These are phyloP conservation scores for Leptinotarsa texana DNA, from an alignment of 1,140 invertebrate species.

Conservation along the genomic window DNA sequence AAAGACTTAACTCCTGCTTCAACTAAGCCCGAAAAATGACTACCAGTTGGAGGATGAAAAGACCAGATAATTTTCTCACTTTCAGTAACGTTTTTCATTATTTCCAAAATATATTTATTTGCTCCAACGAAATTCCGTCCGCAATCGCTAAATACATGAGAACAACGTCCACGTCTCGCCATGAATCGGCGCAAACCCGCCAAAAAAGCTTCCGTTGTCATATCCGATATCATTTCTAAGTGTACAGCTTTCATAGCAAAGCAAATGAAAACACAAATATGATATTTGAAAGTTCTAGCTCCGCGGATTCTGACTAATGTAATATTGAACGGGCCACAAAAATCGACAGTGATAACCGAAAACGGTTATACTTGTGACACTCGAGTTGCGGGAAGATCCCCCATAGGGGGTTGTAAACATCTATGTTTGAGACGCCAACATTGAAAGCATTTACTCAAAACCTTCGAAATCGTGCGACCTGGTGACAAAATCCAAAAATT, in stretches of 20 bases:
- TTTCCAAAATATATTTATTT: slow-evolving; percentile 33
- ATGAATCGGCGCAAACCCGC: slow-evolving; percentile 30
- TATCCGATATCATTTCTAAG: slow-evolving; percentile 28
- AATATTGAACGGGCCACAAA: slow-evolving; percentile 20
- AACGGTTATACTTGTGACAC: slow-evolving; percentile 23
- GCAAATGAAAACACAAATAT: slow-evolving; percentile 51
- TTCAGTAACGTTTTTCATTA: not conserved
- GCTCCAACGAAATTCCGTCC: slow-evolving; percentile 53
- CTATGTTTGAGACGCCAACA: slow-evolving; percentile 6
- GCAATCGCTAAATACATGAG: slow-evolving; percentile 49
- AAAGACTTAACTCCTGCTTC: slow-evolving; percentile 30
- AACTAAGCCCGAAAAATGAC: slow-evolving; percentile 24
- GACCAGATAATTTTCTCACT: not conserved
- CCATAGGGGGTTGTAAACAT: slow-evolving; percentile 19
- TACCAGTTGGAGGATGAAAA: not conserved
- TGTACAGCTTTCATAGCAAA: slow-evolving; percentile 30
- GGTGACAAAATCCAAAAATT: slow-evolving; percentile 10
- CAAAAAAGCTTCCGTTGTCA: slow-evolving; percentile 28
- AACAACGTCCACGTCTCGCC: slow-evolving; percentile 30
- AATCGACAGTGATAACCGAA: slow-evolving; percentile 14
- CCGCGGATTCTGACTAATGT: slow-evolving; percentile 19
- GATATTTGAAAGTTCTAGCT: slow-evolving; percentile 43
- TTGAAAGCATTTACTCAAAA: not conserved
- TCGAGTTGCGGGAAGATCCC: slow-evolving; percentile 1
- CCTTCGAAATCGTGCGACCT: slow-evolving; percentile 3